A percentile compares a stretch with the other conserved stretches of the same genome.
Conservation (phyloP, 1,140 invertebrate species). For the Drosophila malerkotliana region DNA sequence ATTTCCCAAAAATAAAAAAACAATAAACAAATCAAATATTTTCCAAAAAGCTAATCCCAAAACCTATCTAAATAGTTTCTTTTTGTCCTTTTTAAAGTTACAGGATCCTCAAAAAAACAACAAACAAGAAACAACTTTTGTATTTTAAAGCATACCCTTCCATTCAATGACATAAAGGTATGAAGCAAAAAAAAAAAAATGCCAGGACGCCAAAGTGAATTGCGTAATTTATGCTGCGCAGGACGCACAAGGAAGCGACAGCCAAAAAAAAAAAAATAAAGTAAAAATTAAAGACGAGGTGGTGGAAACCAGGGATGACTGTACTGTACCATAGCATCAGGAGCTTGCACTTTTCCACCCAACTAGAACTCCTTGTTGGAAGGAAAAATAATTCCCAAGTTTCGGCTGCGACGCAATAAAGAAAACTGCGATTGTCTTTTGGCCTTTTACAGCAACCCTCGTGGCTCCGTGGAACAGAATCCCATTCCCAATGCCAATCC, state of each 20-base stretch:
- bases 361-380: conserved; percentile 20
- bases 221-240: conserved; percentile 82
- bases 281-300: conserved; percentile 9
- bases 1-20: not conserved
- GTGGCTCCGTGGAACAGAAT: conserved; percentile 13
- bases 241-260: conserved; percentile 48
- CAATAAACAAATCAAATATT: not conserved
- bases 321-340: conserved; percentile 15
- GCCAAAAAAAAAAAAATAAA: conserved; percentile 23
- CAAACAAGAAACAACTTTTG: not conserved
- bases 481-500: conserved; percentile 38
- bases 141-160: conserved; percentile 27
- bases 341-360: conserved; percentile 73
- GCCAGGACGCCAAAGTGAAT: conserved; percentile 55
- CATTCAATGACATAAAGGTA: conserved; percentile 11
- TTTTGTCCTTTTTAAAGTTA: not conserved
- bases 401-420: conserved; percentile 68
- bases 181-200: conserved; percentile 7
- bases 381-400: conserved; percentile 48
- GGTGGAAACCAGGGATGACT: conserved; percentile 33
- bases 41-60: not conserved
- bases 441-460: conserved; percentile 52
- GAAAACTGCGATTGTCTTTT: conserved; percentile 70
- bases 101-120: not conserved
- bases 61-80: not conserved